Evolutionary conservation across 2,113 vertebrate species (phyloP).

Genomic region (Piaya cayana): DNA sequence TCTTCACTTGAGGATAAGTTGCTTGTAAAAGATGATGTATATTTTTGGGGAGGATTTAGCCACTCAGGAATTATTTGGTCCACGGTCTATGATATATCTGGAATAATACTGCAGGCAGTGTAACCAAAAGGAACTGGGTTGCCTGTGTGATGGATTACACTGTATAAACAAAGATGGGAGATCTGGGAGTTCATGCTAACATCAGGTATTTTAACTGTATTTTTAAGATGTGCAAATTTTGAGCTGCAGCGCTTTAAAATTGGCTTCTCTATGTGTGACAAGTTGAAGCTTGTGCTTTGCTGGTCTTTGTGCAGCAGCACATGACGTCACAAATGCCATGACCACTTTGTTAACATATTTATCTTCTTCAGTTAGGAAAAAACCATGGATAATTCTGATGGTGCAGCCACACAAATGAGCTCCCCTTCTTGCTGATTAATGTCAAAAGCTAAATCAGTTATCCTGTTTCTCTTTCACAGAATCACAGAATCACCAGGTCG

Average conservation of each 20-base stretch:
- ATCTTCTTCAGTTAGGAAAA: slow-evolving; percentile 24
- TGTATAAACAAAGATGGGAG: background rate
- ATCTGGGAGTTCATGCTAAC: background rate
- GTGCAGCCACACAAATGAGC: background rate
- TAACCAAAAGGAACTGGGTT: background rate
- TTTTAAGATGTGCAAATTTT: slow-evolving; percentile 19
- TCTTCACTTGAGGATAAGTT: background rate
- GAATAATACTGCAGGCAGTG: background rate
- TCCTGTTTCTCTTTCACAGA: background rate
- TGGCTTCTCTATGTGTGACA: slow-evolving; percentile 19
- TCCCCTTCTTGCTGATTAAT: background rate
- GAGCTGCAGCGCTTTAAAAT: slow-evolving; percentile 28
- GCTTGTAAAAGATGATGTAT: background rate
- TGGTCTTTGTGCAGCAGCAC: background rate
- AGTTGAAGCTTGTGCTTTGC: slow-evolving; percentile 34
- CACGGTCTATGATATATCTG: background rate
- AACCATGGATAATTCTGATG: background rate
- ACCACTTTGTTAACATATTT: slow-evolving; percentile 58
- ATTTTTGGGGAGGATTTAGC: background rate
- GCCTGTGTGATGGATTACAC: background rate
- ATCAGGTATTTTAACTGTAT: background rate
- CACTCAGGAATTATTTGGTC: background rate
- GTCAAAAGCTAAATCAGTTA: background rate
- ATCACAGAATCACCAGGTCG: no score
- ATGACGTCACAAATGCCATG: slow-evolving; percentile 35